Percentiles rank a stretch among this genome's conserved stretches.
Conservation (phyloP, 2,888 invertebrate genomes). For the Proisotoma minuta region DNA sequence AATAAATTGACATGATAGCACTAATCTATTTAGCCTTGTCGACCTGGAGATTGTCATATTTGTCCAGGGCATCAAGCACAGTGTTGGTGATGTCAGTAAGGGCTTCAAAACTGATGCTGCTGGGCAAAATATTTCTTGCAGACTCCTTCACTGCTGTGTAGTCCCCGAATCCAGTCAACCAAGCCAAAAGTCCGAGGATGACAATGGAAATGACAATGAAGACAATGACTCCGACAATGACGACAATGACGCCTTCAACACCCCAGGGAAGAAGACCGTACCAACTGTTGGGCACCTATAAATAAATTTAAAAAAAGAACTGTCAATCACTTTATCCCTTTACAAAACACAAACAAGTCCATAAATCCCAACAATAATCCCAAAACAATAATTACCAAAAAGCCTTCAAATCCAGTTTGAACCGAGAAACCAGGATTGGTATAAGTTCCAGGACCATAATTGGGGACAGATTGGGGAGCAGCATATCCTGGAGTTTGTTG, state of each 20-base stretch:
- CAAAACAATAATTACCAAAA: constrained; percentile 46
- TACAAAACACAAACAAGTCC: too few relatives aligned
- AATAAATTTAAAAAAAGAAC: constrained; percentile 6
- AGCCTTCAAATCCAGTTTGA: constrained; percentile 47
- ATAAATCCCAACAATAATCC: too few relatives aligned
- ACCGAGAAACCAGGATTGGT: constrained; percentile 47
- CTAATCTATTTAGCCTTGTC: neutral
- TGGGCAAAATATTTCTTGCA: constrained; percentile 40
- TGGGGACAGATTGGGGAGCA: constrained; percentile 1
- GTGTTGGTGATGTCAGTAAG: constrained; percentile 37
- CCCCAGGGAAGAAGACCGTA: constrained; percentile 47
- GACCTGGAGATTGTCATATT: constrained; percentile 35
- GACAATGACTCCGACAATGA: constrained; percentile 45
- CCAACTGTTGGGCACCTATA: constrained; percentile 47
- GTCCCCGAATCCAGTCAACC: constrained; percentile 45
- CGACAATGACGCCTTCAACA: constrained; percentile 46
- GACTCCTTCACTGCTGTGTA: constrained; percentile 44
- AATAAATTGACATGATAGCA: neutral
- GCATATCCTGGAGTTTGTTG: constrained; percentile 11
- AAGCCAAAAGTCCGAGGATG: constrained; percentile 43
- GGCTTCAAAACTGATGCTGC: constrained; percentile 33
- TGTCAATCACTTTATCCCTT: too few relatives aligned
- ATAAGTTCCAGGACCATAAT: constrained; percentile 21
- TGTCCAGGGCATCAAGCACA: constrained; percentile 44
- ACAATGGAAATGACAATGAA: constrained; percentile 44